A percentile compares a stretch with the other conserved stretches of the same genome.
Conservation (phyloP, 1,140 invertebrate species). For the Drosophila truncata region DNA sequence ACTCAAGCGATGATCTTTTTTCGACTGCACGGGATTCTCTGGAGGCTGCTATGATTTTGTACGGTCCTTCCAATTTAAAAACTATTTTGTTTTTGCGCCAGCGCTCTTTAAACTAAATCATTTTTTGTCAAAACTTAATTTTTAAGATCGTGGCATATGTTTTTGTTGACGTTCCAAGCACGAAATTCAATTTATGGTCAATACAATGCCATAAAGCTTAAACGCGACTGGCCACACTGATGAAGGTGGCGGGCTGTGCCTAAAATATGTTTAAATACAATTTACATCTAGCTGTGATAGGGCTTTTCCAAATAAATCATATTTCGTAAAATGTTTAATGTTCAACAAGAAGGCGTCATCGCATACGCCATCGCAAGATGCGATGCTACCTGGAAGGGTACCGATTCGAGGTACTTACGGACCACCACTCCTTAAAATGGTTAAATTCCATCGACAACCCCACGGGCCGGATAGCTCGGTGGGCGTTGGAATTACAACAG, state of each 20-base stretch:
- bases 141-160: constrained; percentile 37
- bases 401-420: too few species aligned
- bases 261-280: too few species aligned
- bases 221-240: constrained; percentile 22
- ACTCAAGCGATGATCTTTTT: constrained; percentile 24
- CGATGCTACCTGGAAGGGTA: too few species aligned
- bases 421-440: too few species aligned
- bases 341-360: too few species aligned
- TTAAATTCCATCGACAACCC: too few species aligned
- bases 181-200: constrained; percentile 22
- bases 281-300: too few species aligned
- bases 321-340: too few species aligned
- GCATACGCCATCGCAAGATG: too few species aligned
- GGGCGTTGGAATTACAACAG: too few species aligned
- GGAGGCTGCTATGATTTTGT: not conserved
- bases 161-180: constrained; percentile 51
- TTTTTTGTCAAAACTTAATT: constrained; percentile 3
- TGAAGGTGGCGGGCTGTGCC: not conserved
- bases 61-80: not conserved
- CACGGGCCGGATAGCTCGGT: too few species aligned
- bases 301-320: too few species aligned
- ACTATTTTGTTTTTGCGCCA: not conserved
- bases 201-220: constrained; percentile 16
- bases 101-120: not conserved
- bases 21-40: not conserved